Conservation (phyloP, 2,888 invertebrate species). For the Melanargia galathea region DNA sequence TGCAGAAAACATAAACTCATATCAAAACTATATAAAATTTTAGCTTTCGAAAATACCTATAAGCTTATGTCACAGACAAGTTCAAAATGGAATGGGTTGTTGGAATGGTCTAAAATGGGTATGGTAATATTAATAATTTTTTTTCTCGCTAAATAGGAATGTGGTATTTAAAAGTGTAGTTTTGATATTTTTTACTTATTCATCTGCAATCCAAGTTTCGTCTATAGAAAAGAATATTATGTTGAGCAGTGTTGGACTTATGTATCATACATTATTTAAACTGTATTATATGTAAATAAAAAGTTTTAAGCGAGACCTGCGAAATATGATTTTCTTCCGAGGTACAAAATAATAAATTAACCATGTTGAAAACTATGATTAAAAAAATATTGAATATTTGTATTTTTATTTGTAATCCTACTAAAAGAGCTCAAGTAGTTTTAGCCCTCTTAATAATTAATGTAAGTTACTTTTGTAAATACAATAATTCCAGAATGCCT, state of each 20-base stretch:
- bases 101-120: too few relatives aligned
- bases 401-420: slow-evolving; percentile 48
- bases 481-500: too few relatives aligned
- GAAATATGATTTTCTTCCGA: slow-evolving; percentile 82
- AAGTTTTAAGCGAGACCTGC: slow-evolving; percentile 74
- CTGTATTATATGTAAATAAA: slow-evolving; percentile 81
- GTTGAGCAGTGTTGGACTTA: slow-evolving; percentile 58
- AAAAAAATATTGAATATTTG: slow-evolving; percentile 68
- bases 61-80: too few relatives aligned
- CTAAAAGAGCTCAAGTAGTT: neutral
- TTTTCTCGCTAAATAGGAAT: too few relatives aligned
- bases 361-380: slow-evolving; percentile 81
- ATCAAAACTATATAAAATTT: too few relatives aligned
- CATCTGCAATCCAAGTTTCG: slow-evolving; percentile 29
- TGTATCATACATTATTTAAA: slow-evolving; percentile 68
- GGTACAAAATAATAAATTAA: slow-evolving; percentile 80
- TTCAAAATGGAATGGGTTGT: too few relatives aligned
- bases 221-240: slow-evolving; percentile 36
- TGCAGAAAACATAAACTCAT: neutral
- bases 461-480: too few relatives aligned
- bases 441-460: too few relatives aligned
- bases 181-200: neutral
- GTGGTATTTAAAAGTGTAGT: too few relatives aligned
- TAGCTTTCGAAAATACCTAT: too few relatives aligned
- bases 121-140: too few relatives aligned